A percentile compares a stretch with the other conserved stretches of the same genome.
These are phyloP conservation scores for Blomia tropicalis DNA, from an alignment of 2,888 invertebrate species.

Conservation along the genomic window DNA sequence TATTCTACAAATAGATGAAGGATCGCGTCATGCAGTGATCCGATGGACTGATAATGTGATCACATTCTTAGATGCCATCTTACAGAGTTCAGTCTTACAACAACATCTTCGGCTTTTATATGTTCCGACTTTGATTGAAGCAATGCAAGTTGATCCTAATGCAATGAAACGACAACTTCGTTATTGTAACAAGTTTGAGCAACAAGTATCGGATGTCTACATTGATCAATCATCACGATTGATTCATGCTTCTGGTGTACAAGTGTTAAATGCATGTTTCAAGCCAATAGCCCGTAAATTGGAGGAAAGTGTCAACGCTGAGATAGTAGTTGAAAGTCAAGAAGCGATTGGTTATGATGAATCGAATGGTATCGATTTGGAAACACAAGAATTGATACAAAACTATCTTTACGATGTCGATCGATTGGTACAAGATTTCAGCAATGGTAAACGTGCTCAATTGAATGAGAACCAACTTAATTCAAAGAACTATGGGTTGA, in stretches of 20 bases:
- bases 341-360: constrained; percentile 2
- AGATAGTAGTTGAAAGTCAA: constrained; percentile 9
- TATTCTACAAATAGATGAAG: constrained; percentile 53
- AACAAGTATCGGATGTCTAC: background rate
- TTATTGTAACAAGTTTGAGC: background rate
- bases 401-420: background rate
- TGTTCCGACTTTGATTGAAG: constrained; percentile 9
- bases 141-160: constrained; percentile 2
- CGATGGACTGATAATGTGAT: constrained; percentile 22
- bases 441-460: background rate
- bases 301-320: background rate
- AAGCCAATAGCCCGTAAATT: constrained; percentile 5
- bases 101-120: background rate
- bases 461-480: background rate
- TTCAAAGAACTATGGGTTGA: background rate
- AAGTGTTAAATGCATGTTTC: constrained; percentile 10
- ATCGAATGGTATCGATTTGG: background rate
- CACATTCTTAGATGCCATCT: constrained; percentile 8
- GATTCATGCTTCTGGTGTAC: background rate
- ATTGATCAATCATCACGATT: background rate
- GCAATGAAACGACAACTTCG: background rate
- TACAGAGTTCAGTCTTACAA: constrained; percentile 11
- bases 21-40: constrained; percentile 35
- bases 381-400: background rate
- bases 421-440: background rate